Base-by-base conservation (phyloP, 2,888 invertebrate genomes). In the Morpho achilles region DNA sequence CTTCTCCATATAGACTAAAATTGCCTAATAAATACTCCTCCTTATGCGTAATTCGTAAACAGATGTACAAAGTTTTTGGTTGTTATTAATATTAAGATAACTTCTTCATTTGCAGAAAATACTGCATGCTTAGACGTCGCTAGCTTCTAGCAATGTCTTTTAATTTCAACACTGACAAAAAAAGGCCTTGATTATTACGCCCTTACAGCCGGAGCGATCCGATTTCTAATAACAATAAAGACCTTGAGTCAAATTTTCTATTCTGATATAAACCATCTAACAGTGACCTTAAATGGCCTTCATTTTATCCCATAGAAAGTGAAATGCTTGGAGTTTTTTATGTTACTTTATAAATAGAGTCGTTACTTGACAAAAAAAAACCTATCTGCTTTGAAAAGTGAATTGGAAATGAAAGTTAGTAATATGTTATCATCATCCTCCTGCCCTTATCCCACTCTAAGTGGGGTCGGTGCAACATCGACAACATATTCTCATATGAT, bases 121-220 rank as follows among this genome's bases (percentile, higher is more conserved):
- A 46, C 46, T 46, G 46, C 16, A 16, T 16, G 16, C 22, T 22
- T 46, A n/a, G 8, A 7, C 6, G 9, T 47, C 6, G 23, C 6
- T 32, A 23, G 47, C 2, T 32, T 47, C 45, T 45, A 10, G 47
- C 39, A n/a, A 39, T 61, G 56, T 59, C 16, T 62, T 61, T 60
- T 56, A 39, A 76, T 86, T 85, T 79, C 85, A 66, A 81, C 74
- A 86, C 62, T 45, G 22, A 44, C 80, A 87, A 87, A 87, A 86
- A 85, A 63, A 68, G 79, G 76, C 87, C 87, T 89, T 85, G 75
- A 77, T 73, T 72, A 76, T 72, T 62, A 69, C 69, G 83, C 84
- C 85, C 86, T 87, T 82, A 79, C 77, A 32, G 76, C 78, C 75
- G 75, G 46, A 49, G 68, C 73, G 71, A 62, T 65, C 71, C 77